Conservation (phyloP, 2,113 vertebrate genomes). For the Oreamnos americanus region DNA sequence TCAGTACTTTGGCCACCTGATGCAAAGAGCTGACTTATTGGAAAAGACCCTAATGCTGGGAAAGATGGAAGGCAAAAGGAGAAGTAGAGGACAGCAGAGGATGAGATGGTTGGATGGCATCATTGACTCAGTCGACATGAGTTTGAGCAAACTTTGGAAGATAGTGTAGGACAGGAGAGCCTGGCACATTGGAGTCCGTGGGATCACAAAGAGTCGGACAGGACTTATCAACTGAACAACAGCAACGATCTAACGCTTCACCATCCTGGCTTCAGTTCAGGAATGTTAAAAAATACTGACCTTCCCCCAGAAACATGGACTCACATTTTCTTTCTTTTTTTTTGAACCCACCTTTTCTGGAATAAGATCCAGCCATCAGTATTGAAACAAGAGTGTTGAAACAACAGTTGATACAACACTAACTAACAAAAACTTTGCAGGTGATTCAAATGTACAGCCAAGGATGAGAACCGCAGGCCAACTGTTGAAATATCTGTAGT, state of each 20-base stretch:
- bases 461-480: fast-evolving
- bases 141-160: not conserved
- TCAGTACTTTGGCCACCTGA: not conserved
- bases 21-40: not conserved
- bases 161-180: not conserved
- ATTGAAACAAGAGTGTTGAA: not conserved
- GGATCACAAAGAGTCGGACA: not conserved
- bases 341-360: fast-evolving
- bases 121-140: not conserved
- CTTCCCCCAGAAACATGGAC: fast-evolving
- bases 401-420: not conserved
- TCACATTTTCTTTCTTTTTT: not conserved
- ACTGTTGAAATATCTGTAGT: not conserved
- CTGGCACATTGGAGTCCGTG: not conserved
- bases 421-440: not conserved
- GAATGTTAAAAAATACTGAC: not conserved
- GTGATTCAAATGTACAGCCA: fast-evolving
- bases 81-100: not conserved
- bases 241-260: fast-evolving
- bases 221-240: not conserved
- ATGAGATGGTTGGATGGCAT: not conserved
- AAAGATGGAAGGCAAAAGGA: not conserved
- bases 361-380: not conserved
- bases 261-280: not conserved
- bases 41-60: not conserved